Percentiles rank a stretch among this genome's conserved stretches.
These are phyloP conservation scores for Gadopsis marmoratus DNA, from an alignment of 2,797 vertebrate species.

Conservation along the genomic window DNA sequence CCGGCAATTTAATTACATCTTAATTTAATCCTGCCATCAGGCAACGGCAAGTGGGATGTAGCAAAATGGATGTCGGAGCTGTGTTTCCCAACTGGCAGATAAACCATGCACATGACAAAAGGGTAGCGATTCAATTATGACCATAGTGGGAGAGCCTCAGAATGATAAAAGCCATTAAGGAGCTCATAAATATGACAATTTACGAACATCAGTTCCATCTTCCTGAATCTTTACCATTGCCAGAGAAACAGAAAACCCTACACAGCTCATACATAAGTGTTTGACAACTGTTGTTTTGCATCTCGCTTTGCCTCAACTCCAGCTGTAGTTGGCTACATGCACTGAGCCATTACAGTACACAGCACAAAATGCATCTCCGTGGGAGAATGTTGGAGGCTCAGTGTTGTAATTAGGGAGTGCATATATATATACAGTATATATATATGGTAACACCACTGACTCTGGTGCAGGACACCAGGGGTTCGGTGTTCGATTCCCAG, in stretches of 20 bases:
- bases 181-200: slow-evolving; percentile 46
- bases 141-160: slow-evolving; percentile 37
- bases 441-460: too few species aligned
- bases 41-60: slow-evolving; percentile 24
- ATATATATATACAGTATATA: too few species aligned
- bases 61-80: slow-evolving; percentile 37
- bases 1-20: slow-evolving; percentile 57
- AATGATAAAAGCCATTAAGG: slow-evolving; percentile 50
- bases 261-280: not conserved
- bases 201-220: slow-evolving; percentile 32
- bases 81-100: slow-evolving; percentile 50
- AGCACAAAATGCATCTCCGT: too few species aligned
- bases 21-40: slow-evolving; percentile 61
- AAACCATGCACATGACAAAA: slow-evolving; percentile 56
- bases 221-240: slow-evolving; percentile 33
- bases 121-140: slow-evolving; percentile 59
- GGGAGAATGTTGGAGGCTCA: too few species aligned
- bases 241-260: slow-evolving; percentile 20
- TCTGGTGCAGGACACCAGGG: too few species aligned
- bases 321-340: not conserved
- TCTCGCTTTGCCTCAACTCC: not conserved
- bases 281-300: slow-evolving; percentile 1
- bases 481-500: too few species aligned
- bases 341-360: too few species aligned
- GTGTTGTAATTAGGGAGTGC: too few species aligned